Base-by-base conservation (phyloP, 2,113 vertebrate species). In the Cheilinus undulatus region DNA sequence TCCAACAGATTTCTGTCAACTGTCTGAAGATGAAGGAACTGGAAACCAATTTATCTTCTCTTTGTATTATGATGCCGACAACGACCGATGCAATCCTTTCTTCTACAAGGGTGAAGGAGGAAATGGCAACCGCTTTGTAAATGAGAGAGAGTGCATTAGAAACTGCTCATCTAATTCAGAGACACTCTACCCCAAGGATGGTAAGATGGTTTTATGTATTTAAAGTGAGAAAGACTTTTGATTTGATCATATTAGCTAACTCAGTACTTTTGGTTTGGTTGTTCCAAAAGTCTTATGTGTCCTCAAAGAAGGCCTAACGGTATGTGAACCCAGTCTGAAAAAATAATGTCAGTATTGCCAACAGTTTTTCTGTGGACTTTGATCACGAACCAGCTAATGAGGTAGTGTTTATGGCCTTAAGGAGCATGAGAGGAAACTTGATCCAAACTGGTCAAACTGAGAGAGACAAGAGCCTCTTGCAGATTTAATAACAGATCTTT, bases 101-200 rank as follows among this genome's bases (percentile, higher is more conserved):
- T 7, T 83, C 23, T 94, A 83, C 71, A 59, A 58, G 24, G 89
- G 90, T 24, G 0, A 36, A 36, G 93, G 89, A 63, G 95, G 93
- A 38, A 94, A 91, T 57, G 69, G 0, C 12, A 95, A 94, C 72
- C 83, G 87, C 6, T 94, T 95, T 53, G 2, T 3, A 28, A 89
- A 48, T 66, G 92, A 93, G 53, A 88, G 3, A 48, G 63, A 91
- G 0, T 89, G 78, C 69, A 80, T 91, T 22, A 92, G 78, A 76
- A 94, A 87, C 82, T 94, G 94, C 62, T 94, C 93, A 0, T 0
- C 0, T 2, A 82, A 6, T 5, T 73, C 49, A n/a, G 76, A 74
- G 6, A 0, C 10, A 0, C 5, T 84, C 15, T 95, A 92, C 71
- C 93, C 92, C 4, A 6, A 3, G 51, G 54, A 91, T 9, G 68